Conservation (phyloP, 1,140 invertebrate species). For the Aphelinus certus region DNA sequence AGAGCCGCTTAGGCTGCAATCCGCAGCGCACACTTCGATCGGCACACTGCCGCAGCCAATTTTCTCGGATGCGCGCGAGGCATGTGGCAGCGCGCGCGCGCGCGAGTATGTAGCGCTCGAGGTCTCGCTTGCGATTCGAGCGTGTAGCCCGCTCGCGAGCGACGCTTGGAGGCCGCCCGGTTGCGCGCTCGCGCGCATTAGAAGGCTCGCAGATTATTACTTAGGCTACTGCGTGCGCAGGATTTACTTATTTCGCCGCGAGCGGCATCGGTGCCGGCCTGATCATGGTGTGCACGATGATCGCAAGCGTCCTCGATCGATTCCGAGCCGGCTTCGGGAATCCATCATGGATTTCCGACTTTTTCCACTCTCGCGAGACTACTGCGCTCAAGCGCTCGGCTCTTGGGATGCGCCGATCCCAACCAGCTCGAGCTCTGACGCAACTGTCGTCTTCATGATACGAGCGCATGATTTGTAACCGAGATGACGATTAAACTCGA, state of each 20-base stretch:
- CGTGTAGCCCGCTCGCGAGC: not conserved
- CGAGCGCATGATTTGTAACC: no score
- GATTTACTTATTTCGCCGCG: constrained; percentile 38
- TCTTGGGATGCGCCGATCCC: no score
- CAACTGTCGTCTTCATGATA: no score
- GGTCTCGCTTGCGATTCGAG: not conserved
- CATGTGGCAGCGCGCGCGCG: no score
- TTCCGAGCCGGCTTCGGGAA: not conserved
- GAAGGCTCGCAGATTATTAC: constrained; percentile 64
- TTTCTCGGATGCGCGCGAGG: not conserved
- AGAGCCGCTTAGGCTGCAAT: not conserved
- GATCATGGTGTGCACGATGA: no score
- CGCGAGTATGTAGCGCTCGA: no score
- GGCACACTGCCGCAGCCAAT: not conserved
- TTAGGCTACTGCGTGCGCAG: constrained; percentile 48
- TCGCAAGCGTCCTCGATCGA: not conserved
- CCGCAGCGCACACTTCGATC: not conserved
- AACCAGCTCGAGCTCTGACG: no score
- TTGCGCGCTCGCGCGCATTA: constrained; percentile 50
- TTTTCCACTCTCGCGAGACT: no score
- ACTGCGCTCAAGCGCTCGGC: no score
- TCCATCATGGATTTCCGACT: not conserved
- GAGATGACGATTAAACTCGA: no score
- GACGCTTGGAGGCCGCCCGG: constrained; percentile 62
- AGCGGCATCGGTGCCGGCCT: constrained; percentile 17